A percentile compares a stretch with the other conserved stretches of the same genome.
Conservation (phyloP, 2,113 vertebrate genomes). For the Sturnus vulgaris region DNA sequence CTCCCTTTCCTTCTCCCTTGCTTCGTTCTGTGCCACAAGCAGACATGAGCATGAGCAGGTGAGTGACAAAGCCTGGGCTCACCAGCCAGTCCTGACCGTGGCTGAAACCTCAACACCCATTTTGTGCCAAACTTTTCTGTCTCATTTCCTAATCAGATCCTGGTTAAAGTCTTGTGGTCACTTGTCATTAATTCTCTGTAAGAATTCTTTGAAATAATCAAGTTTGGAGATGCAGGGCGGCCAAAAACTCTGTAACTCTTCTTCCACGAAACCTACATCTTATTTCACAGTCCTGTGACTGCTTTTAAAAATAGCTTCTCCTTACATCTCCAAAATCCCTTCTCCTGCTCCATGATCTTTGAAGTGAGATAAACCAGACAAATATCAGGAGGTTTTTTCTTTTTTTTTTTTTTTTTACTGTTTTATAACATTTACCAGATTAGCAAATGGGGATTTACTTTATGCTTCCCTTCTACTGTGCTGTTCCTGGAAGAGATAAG, state of each 20-base stretch:
- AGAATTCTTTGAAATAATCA: background rate
- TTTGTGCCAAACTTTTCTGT: background rate
- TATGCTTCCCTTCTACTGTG: background rate
- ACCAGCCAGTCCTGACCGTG: accelerated
- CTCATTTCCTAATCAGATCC: background rate
- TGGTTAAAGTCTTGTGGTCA: background rate
- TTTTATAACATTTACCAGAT: constrained; percentile 26
- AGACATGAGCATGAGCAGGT: accelerated
- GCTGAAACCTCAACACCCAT: background rate
- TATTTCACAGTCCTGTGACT: background rate
- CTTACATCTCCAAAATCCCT: background rate
- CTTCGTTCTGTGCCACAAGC: background rate
- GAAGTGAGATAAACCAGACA: constrained; percentile 47
- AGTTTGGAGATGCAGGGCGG: background rate
- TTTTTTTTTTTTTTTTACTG: background rate
- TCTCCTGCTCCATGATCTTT: background rate
- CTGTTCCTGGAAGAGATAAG: background rate
- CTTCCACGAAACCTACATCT: background rate
- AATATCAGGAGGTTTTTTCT: background rate
- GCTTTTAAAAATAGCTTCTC: constrained; percentile 12
- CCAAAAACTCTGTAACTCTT: background rate
- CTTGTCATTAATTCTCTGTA: background rate
- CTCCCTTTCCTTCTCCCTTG: background rate
- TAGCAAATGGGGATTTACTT: constrained; percentile 19
- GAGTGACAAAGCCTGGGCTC: background rate